Evolutionary conservation across 2,888 invertebrate genomes (phyloP).

Genomic region (Lasioglossum pauxillum): DNA sequence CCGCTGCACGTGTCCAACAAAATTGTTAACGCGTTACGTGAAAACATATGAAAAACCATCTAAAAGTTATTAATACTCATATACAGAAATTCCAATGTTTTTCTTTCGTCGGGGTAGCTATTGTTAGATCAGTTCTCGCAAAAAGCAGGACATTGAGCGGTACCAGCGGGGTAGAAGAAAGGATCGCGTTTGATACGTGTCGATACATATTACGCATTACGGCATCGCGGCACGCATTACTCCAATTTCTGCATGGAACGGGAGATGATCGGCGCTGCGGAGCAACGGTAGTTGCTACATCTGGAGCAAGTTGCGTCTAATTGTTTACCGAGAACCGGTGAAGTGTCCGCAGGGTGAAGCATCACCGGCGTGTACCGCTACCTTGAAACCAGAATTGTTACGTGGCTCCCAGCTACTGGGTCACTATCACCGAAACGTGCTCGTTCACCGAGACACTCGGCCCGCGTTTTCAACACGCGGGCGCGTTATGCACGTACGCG

Average conservation of each 20-base stretch:
- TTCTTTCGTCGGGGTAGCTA: not conserved
- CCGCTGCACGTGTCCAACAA: no score
- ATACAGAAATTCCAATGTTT: no score
- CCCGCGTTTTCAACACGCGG: conserved; percentile 32
- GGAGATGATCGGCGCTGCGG: conserved; percentile 35
- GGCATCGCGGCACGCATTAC: conserved; percentile 17
- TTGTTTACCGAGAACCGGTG: conserved; percentile 75
- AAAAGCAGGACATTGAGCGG: not conserved
- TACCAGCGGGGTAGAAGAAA: not conserved
- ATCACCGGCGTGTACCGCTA: conserved; percentile 63
- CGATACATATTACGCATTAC: not conserved
- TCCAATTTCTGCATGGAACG: conserved; percentile 35
- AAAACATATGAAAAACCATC: no score
- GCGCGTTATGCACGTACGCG: conserved; percentile 53
- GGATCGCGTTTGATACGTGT: not conserved
- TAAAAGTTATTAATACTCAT: no score
- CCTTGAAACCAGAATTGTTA: conserved; percentile 53
- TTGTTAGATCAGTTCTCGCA: not conserved
- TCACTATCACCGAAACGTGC: conserved; percentile 53
- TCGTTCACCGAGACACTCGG: conserved; percentile 8
- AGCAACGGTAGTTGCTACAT: conserved; percentile 73
- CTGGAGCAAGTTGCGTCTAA: conserved; percentile 74
- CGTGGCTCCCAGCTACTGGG: conserved; percentile 55
- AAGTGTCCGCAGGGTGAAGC: conserved; percentile 52
- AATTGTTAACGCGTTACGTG: no score